Conservation (phyloP, 2,888 invertebrate genomes). For the Acrobasis consociella region DNA sequence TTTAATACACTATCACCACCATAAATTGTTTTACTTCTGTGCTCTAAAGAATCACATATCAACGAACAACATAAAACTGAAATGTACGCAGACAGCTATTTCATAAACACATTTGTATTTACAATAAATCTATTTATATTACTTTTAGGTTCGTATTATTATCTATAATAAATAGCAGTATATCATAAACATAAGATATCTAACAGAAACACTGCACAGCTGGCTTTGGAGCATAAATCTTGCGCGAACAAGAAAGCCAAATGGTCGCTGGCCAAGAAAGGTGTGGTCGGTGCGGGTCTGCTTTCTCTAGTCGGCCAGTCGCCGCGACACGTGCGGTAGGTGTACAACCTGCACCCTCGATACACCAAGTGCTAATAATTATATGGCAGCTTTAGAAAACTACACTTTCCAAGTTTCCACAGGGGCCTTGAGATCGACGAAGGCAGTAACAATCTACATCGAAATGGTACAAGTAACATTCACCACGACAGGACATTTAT, state of each 20-base stretch:
- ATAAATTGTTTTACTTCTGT: too few relatives aligned
- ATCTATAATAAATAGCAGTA: slow-evolving; percentile 6
- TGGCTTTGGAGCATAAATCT: slow-evolving; percentile 27
- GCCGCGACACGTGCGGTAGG: slow-evolving; percentile 19
- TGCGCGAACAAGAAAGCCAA: slow-evolving; percentile 41
- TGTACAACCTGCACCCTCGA: slow-evolving; percentile 7
- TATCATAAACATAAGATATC: background rate
- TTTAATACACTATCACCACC: too few relatives aligned
- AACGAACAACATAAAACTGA: background rate
- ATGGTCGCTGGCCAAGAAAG: slow-evolving; percentile 29
- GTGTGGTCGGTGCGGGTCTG: slow-evolving; percentile 39
- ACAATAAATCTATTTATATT: background rate
- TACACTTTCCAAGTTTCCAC: background rate
- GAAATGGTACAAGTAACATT: too few relatives aligned
- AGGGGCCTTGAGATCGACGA: background rate
- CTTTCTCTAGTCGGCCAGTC: slow-evolving; percentile 38
- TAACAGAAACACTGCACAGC: slow-evolving; percentile 23
- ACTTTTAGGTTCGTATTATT: background rate
- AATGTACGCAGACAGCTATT: background rate
- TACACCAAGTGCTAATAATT: slow-evolving; percentile 7
- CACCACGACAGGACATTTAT: too few relatives aligned
- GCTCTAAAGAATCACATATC: too few relatives aligned
- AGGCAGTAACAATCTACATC: background rate
- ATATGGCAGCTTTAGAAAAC: slow-evolving; percentile 5
- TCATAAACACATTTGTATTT: slow-evolving; percentile 1